Conservation (phyloP, 2,797 vertebrate species). For the Todus mexicanus region DNA sequence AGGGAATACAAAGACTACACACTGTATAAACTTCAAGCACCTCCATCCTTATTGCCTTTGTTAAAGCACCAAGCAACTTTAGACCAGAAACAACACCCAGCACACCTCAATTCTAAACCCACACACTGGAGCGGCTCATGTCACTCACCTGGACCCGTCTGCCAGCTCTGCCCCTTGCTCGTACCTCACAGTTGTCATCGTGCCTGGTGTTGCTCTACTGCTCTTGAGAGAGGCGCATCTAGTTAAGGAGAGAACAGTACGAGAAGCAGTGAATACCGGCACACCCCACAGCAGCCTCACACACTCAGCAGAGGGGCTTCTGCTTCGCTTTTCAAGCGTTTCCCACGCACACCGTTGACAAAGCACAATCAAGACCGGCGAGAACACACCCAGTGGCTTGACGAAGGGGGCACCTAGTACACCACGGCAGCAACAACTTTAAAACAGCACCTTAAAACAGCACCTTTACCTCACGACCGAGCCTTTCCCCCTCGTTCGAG, state of each 20-base stretch:
- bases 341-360: rapidly evolving
- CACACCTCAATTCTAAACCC: neutral
- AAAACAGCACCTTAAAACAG: neutral
- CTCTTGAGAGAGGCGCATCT: neutral
- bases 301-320: neutral
- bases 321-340: neutral
- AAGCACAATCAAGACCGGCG: rapidly evolving
- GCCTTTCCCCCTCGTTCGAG: neutral
- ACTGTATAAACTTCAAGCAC: neutral
- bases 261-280: neutral
- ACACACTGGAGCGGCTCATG: rapidly evolving
- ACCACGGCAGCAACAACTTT: neutral
- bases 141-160: slow-evolving; percentile 79
- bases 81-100: neutral
- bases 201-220: neutral
- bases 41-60: neutral
- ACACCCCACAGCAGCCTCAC: rapidly evolving
- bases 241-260: neutral
- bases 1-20: neutral
- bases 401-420: rapidly evolving
- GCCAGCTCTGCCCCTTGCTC: slow-evolving; percentile 73
- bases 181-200: slow-evolving; percentile 83
- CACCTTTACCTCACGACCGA: neutral
- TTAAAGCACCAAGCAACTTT: neutral
- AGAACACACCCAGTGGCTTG: rapidly evolving